Evolutionary conservation across 2,113 vertebrate species (phyloP), one percentile per base, ranked within the genome.

Genomic region (Microtus pennsylvanicus): DNA sequence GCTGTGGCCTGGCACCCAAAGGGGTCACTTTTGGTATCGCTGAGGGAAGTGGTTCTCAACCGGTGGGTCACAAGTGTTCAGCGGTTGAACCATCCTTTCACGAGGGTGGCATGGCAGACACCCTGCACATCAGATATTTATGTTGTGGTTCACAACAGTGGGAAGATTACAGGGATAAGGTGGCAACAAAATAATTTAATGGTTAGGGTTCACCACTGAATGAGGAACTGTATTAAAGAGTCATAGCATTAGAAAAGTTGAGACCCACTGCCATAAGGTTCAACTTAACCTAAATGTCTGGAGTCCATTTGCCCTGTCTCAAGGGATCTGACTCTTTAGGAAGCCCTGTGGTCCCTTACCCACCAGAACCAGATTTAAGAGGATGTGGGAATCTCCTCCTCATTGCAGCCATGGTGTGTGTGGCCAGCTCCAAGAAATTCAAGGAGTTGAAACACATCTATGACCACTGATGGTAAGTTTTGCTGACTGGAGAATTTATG

Each of bases 341-440:
- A 81, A 75, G 38, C 13, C 33, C 76, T 85, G 55, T 0, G 7
- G 26, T 87, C n/a, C 85, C 33, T 85, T 77, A 21, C 33, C 13
- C 17, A 11, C 6, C 7, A 17, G 45, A 90, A 82, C 38, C 83
- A 90, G 55, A 76, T 90, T 87, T 94, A 92, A 83, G 33, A 80
- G 26, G 5, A 76, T n/a, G 55, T 42, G n/a, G 47, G 33, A 50
- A 90, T 65, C 75, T 82, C 7, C 38, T 16, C 69, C 42, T 93
- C 69, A 80, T 33, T 1, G 4, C 35, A 77, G 22, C 24, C 50
- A 95, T 65, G 14, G 30, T n/a, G 69, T 95, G n/a, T 55, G 28
- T 47, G 33, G 80, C 42, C 47, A 93, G 55, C 55, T 95, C 89
- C 33, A 90, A 95, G 83, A 94, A 90, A 89, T 75, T 87, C 38